A percentile compares a stretch with the other conserved stretches of the same genome.
Conservation (phyloP, 2,113 vertebrate genomes). For the Pangasianodon gigas region DNA sequence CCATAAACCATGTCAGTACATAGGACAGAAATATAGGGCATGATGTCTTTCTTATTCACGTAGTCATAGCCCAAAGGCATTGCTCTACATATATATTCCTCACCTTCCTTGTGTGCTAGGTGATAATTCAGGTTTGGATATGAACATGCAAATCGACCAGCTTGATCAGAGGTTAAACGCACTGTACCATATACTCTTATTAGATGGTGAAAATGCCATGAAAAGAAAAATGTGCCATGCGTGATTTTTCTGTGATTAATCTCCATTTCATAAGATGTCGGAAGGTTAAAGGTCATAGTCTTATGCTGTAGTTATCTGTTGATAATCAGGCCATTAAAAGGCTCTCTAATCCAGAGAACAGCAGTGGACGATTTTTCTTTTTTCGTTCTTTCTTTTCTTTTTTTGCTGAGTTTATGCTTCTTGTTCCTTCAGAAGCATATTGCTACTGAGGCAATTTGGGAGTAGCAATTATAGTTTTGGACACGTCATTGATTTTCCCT, state of each 20-base stretch:
- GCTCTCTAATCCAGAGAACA: conserved; percentile 62
- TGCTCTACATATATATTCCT: not conserved
- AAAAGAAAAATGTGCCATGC: not conserved
- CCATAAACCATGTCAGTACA: conserved; percentile 53
- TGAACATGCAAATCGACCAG: not conserved
- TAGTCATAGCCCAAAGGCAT: conserved; percentile 34
- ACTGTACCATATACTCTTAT: not conserved
- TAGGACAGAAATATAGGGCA: conserved; percentile 48
- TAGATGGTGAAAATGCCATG: not conserved
- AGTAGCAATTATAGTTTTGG: conserved; percentile 80
- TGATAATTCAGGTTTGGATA: no score
- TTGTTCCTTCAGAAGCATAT: conserved; percentile 75
- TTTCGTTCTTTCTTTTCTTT: conserved; percentile 53
- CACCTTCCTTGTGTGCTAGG: no score
- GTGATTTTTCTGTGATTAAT: not conserved
- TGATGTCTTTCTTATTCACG: conserved; percentile 50
- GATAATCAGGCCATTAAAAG: conserved; percentile 25
- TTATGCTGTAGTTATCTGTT: conserved; percentile 16
- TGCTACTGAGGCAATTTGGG: conserved; percentile 78
- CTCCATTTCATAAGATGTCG: not conserved
- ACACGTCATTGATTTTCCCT: conserved; percentile 81
- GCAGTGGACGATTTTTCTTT: not conserved
- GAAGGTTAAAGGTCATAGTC: conserved; percentile 8
- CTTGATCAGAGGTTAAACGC: conserved; percentile 1
- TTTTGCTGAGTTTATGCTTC: conserved; percentile 75